Percentiles rank a stretch among this genome's conserved stretches.
Conservation (phyloP, 2,113 vertebrate species). For the Oophaga pumilio region DNA sequence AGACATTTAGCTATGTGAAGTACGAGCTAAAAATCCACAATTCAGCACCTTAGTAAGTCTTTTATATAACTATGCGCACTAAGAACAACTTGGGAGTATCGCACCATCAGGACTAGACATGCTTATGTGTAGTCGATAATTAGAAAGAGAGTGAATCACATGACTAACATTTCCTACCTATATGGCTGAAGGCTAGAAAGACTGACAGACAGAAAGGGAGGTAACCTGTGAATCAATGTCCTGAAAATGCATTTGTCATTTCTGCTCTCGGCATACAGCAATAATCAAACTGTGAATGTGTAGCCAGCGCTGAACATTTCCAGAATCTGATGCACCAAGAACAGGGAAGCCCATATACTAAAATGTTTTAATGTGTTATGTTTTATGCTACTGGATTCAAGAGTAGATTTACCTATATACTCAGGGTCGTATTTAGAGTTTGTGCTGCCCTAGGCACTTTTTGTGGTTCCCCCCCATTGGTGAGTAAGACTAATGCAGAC, state of each 20-base stretch:
- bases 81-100: slow-evolving; percentile 2
- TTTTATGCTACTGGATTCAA: neutral
- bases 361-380: neutral
- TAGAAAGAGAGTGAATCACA: slow-evolving; percentile 39
- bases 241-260: slow-evolving; percentile 8
- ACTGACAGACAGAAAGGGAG: slow-evolving; percentile 14
- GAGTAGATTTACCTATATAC: neutral
- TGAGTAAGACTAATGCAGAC: too few species aligned
- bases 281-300: neutral
- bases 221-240: slow-evolving; percentile 19
- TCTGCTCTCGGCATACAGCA: slow-evolving; percentile 15
- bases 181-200: slow-evolving; percentile 10
- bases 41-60: neutral
- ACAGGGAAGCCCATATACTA: neutral
- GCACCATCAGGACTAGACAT: slow-evolving; percentile 19
- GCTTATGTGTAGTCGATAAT: neutral
- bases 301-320: neutral
- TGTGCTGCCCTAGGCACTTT: too few species aligned
- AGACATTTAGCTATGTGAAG: neutral
- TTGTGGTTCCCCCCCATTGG: too few species aligned
- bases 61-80: neutral
- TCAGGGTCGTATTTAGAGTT: too few species aligned
- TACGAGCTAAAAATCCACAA: neutral
- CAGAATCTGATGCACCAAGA: neutral
- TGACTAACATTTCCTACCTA: neutral